phyloP scores from a whole-genome alignment of 1,140 invertebrate genomes.

The Onthophagus taurus region DNA sequence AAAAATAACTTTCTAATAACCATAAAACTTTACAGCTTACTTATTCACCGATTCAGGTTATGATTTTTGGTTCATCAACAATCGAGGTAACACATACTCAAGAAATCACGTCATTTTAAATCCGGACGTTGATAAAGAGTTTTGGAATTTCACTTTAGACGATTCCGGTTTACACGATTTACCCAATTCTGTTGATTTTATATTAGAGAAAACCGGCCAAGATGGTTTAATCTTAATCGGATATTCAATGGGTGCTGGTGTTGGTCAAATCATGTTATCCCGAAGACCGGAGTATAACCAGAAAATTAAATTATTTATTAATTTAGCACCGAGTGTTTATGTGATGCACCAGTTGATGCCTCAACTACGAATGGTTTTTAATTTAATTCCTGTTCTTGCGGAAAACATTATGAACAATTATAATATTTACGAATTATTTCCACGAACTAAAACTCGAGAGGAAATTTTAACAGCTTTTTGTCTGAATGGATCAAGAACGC shows the following conservation, averaged over 20 bases:
- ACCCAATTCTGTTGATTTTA: conserved; percentile 48
- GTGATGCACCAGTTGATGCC: conserved; percentile 25
- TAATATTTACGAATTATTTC: conserved; percentile 21
- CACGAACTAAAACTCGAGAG: conserved; percentile 20
- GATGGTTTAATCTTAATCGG: conserved; percentile 44
- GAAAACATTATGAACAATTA: background rate
- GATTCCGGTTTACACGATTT: conserved; percentile 46
- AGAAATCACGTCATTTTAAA: conserved; percentile 37
- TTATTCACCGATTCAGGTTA: conserved; percentile 58
- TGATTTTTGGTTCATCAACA: conserved; percentile 66
- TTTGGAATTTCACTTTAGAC: conserved; percentile 49
- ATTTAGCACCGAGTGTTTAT: conserved; percentile 45
- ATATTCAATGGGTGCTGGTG: conserved; percentile 52
- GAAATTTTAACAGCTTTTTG: conserved; percentile 32
- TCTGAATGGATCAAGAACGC: conserved; percentile 36
- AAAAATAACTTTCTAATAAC: background rate
- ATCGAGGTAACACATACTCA: conserved; percentile 52
- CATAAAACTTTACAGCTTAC: conserved; percentile 42
- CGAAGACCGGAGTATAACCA: conserved; percentile 44
- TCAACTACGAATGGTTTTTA: conserved; percentile 20
- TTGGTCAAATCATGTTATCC: conserved; percentile 39
- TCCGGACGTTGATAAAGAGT: conserved; percentile 40
- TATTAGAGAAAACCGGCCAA: conserved; percentile 41
- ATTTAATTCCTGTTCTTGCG: background rate
- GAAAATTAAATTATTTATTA: conserved; percentile 41